Evolutionary conservation across 2,888 invertebrate genomes (phyloP), one percentile per base, ranked within the genome.

Genomic region (Crematogaster levior): DNA sequence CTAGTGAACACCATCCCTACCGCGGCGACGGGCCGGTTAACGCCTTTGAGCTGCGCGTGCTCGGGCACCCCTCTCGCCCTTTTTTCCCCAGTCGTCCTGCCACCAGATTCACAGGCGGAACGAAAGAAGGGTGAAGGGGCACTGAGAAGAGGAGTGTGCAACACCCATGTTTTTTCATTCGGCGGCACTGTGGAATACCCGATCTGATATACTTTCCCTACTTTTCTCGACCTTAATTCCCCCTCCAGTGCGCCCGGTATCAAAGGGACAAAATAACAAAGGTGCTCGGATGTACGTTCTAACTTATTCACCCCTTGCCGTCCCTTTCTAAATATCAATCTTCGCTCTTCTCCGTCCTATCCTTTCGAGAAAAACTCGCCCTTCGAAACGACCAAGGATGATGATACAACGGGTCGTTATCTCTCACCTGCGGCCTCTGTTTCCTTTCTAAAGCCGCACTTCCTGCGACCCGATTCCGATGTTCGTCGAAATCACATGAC

Each of bases 211-310:
- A n/a, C 60, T 37, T 58, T 56, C 66, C 51, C 73, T n/a, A 9
- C 46, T 18, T 18, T 10, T 18, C 43, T 21, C 70, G 24, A 60
- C 43, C 51, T 61, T 60, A 68, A 60, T 74, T 21, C 21, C 15
- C 58, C 56, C 77, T 30, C 53, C 73, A 70, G 48, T 84, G 61
- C 58, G 82, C 66, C 66, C 85, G 88, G 89, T 81, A 83, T 91
- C 91, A 91, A 92, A 91, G 89, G 87, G 86, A 86, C 75, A 77
- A 84, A 88, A 88, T 88, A 90, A 92, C 91, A 92, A 91, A 92
- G 89, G 89, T 86, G 83, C 70, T 83, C 66, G 68, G 56, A 84
- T 81, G 53, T 77, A 79, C 77, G 72, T 56, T 81, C 81, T 80
- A 72, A 48, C 74, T 58, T 66, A 82, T 73, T 68, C 56, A 48